Base-by-base conservation (phyloP, 2,888 invertebrate species). In the Seira musarum region DNA sequence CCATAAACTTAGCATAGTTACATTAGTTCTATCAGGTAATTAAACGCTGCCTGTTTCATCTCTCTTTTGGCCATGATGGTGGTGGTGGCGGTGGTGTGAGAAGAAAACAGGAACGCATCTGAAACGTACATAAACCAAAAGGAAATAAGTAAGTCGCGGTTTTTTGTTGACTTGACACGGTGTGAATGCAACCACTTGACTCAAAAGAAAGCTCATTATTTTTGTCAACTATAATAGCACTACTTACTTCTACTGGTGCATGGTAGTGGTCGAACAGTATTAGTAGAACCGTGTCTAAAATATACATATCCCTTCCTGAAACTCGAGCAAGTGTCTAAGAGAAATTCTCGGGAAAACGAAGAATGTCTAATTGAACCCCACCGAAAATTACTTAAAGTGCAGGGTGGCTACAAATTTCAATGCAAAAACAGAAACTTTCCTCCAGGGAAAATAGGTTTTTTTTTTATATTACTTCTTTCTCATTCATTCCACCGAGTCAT, bases 201-300 rank as follows among this genome's bases (percentile, higher is more conserved):
- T 79, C 72, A 68, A 79, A 79, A 79, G 78, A 79, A 79, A 79
- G 79, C 79, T 79, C 79, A 79, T 79, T 79, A 79, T 79, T 79
- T 79, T 73, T 78, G 78, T 73, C 79, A 63, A 72, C 71, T 78
- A 71, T 53, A 53, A 78, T 78, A 70, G 61, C 60, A 22, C 53
- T 66, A 17, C n/a, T 53, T 53, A 30, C 13, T 53, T 13, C 53
- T 53, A 13, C 17, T 53, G 53, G 53, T 53, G 17, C n/a, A 22
- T 63, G 40, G 61, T 13, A 53, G 53, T 63, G 13, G 40, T 40
- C 35, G 61, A 61, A 61, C 65, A 72, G 3, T 24, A 30, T 30
- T n/a, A n/a, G 30, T 30, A 30, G n/a, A n/a, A n/a, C n/a, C n/a
- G 24, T 73, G 65, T 73, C 8, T 69, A 57, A 25, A 57, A 24